These are phyloP conservation scores for Diplosoma virens DNA, from an alignment of 23 tunicate genomes.

Conservation along the genomic window DNA sequence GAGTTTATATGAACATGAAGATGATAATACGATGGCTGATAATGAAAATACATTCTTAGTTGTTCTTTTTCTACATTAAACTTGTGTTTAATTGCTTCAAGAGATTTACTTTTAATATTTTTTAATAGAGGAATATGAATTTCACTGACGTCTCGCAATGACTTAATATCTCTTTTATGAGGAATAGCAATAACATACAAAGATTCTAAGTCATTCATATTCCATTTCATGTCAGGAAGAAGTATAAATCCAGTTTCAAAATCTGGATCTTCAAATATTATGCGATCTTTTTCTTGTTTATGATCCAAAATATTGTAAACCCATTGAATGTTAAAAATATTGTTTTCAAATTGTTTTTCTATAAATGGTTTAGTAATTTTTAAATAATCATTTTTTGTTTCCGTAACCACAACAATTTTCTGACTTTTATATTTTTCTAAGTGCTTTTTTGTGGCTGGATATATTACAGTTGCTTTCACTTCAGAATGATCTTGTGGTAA, in stretches of 20 bases:
- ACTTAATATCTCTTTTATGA: slow-evolving; percentile 53
- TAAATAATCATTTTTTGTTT: slow-evolving; percentile 60
- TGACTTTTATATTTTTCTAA: slow-evolving; percentile 65
- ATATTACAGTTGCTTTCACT: slow-evolving; percentile 77
- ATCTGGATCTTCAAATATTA: slow-evolving; percentile 71
- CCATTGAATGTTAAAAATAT: slow-evolving; percentile 78
- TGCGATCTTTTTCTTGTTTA: slow-evolving; percentile 66
- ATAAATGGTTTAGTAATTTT: slow-evolving; percentile 61
- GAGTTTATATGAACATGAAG: slow-evolving; percentile 90
- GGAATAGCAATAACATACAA: slow-evolving; percentile 67
- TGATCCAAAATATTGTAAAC: slow-evolving; percentile 90
- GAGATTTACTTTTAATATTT: slow-evolving; percentile 35
- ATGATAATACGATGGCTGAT: slow-evolving; percentile 95
- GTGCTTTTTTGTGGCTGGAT: slow-evolving; percentile 89
- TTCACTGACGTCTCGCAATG: slow-evolving; percentile 58
- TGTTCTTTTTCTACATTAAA: slow-evolving; percentile 35
- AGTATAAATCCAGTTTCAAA: slow-evolving; percentile 67
- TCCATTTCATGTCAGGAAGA: slow-evolving; percentile 93
- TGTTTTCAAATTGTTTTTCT: slow-evolving; percentile 42
- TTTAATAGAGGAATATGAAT: slow-evolving; percentile 72
- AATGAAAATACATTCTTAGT: slow-evolving; percentile 78
- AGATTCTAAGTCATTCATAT: slow-evolving; percentile 45
- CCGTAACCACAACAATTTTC: slow-evolving; percentile 45
- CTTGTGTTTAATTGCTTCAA: slow-evolving; percentile 33
- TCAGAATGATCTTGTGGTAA: slow-evolving; percentile 21